Conservation (phyloP, 2,797 vertebrate species). For the Leptatherina wallacei region DNA sequence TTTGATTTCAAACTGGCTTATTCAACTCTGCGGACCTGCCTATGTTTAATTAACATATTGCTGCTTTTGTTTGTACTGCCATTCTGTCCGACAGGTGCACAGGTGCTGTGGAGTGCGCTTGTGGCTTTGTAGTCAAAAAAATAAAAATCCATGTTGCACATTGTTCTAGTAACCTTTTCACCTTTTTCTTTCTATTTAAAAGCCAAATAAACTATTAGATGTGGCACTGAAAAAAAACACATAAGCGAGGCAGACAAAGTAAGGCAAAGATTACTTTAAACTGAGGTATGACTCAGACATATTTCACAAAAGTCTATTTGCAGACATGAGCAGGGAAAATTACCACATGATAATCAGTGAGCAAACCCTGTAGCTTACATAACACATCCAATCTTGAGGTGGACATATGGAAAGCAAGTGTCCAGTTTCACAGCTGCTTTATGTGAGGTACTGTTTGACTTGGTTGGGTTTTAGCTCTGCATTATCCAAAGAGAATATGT, state of each 20-base stretch:
- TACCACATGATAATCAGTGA: neutral
- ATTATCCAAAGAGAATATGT: neutral
- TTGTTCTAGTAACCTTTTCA: neutral
- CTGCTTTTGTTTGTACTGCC: neutral
- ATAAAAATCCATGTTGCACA: neutral
- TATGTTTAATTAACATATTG: constrained; percentile 23
- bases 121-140: neutral
- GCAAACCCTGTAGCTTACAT: constrained; percentile 21
- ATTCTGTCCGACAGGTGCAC: constrained; percentile 2
- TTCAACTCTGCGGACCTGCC: neutral
- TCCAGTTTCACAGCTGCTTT: constrained; percentile 16
- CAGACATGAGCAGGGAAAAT: neutral
- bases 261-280: neutral
- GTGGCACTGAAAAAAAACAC: neutral
- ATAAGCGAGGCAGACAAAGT: neutral
- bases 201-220: neutral
- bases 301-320: constrained; percentile 18
- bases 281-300: constrained; percentile 3
- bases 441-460: constrained; percentile 2
- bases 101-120: neutral
- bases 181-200: neutral
- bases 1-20: constrained; percentile 6
- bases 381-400: constrained; percentile 17
- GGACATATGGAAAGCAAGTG: neutral
- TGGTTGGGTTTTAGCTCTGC: neutral